Evolutionary conservation across 2,888 invertebrate genomes (phyloP), one percentile per base, ranked within the genome.

Genomic region (Synergus gifuensis): DNA sequence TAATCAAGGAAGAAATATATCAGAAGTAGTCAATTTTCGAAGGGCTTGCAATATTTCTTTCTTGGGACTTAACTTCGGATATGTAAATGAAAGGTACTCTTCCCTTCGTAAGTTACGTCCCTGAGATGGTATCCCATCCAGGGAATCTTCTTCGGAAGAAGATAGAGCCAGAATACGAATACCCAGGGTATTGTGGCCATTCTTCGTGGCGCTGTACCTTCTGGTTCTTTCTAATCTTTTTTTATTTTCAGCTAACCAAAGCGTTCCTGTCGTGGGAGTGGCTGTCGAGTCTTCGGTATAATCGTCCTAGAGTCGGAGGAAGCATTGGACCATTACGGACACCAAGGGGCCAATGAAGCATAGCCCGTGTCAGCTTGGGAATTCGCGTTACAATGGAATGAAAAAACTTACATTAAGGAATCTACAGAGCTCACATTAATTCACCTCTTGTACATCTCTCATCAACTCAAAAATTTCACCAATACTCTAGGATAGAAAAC

Each of bases 91-190:
- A 73, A 73, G 69, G 69, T 36, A 73, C 28, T 54, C n/a, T 69
- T n/a, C 69, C 44, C 44, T 67, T 67, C 16, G 49, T 28, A 28
- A 36, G 60, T 22, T 46, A 36, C 49, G 28, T 49, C 49, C 46
- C 73, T 73, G 73, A 49, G 73, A 36, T 73, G 73, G 73, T 73
- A 54, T 54, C 73, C 73, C 73, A 73, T 54, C 73, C 73, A 73
- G 73, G 36, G 54, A 73, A 54, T 54, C 11, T 36, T 73, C 28
- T 36, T n/a, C 73, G 49, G 73, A 49, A 16, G 73, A 73, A 73
- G 73, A 73, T 54, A 36, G 36, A 73, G 69, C n/a, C 49, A 36
- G 36, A 36, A 36, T 36, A 36, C 0, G 36, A 36, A 36, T 73
- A 73, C n/a, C 54, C 54, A 54, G 73, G 73, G 12, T 54, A 73